phyloP scores from a whole-genome alignment of 2,888 invertebrate species.

The Xestia rhomboidea region DNA sequence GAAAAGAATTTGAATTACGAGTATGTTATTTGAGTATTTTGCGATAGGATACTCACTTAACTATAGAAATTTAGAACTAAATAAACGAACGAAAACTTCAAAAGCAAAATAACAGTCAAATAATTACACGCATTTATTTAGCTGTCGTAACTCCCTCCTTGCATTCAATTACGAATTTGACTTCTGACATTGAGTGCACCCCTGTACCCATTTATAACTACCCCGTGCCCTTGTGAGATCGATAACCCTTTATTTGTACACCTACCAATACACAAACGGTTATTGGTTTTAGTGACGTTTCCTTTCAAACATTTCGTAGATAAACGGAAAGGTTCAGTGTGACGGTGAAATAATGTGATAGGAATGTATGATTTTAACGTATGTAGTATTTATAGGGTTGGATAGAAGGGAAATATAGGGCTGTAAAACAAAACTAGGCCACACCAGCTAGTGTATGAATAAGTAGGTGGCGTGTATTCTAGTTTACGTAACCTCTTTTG shows the following conservation, averaged over 20 bases:
- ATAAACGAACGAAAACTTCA: neutral
- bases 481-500: neutral
- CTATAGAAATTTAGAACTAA: neutral
- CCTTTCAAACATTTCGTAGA: slow-evolving; percentile 39
- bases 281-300: slow-evolving; percentile 60
- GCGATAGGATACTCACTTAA: neutral
- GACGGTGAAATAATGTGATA: slow-evolving; percentile 27
- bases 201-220: slow-evolving; percentile 52
- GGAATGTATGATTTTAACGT: slow-evolving; percentile 11
- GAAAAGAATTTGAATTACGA: neutral
- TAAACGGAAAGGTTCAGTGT: slow-evolving; percentile 47
- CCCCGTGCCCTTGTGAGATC: slow-evolving; percentile 66
- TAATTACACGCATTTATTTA: slow-evolving; percentile 52
- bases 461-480: neutral
- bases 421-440: neutral
- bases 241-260: slow-evolving; percentile 68
- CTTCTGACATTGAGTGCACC: slow-evolving; percentile 61
- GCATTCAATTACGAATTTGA: slow-evolving; percentile 61
- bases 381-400: slow-evolving; percentile 8
- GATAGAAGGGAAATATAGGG: neutral
- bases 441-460: neutral
- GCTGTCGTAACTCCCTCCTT: slow-evolving; percentile 43
- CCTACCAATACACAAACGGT: slow-evolving; percentile 51
- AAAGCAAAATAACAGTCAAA: slow-evolving; percentile 26
- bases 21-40: neutral